Conservation (phyloP, 1,140 invertebrate genomes). For the Orius laevigatus region DNA sequence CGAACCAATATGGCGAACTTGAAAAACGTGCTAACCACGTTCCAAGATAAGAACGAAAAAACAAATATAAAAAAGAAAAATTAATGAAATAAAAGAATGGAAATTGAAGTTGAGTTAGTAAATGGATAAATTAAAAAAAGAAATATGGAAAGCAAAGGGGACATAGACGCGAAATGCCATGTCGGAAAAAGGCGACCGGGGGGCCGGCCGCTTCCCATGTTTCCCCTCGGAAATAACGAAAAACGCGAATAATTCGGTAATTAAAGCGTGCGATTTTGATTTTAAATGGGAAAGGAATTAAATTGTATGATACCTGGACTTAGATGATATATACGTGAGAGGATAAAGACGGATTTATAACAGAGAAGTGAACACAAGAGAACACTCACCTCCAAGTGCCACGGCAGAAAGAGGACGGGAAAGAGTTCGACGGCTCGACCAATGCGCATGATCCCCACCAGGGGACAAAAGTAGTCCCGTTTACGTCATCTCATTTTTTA, state of each 20-base stretch:
- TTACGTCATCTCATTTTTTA: constrained; percentile 1
- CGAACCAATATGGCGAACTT: constrained; percentile 1
- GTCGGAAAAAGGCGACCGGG: neutral
- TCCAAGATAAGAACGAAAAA: too few relatives aligned
- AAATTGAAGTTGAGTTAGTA: too few relatives aligned
- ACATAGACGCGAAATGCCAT: neutral
- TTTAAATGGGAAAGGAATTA: constrained; percentile 3
- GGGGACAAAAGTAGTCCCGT: constrained; percentile 14
- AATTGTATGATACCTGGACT: constrained; percentile 26
- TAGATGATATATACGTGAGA: constrained; percentile 22
- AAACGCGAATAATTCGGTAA: neutral
- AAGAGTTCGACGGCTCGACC: constrained; percentile 22
- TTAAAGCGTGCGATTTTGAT: neutral
- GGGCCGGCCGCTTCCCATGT: neutral
- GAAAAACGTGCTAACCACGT: neutral
- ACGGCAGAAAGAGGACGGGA: constrained; percentile 37
- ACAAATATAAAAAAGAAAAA: too few relatives aligned
- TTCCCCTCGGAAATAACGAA: neutral
- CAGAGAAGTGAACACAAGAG: constrained; percentile 21
- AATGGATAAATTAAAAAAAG: too few relatives aligned
- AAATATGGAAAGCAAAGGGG: neutral
- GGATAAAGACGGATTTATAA: constrained; percentile 25
- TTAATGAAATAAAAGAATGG: too few relatives aligned
- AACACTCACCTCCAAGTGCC: constrained; percentile 37
- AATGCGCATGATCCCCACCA: constrained; percentile 26